Evolutionary conservation across 2,888 invertebrate species (phyloP).

Genomic region (Leptarthrus brevirostris): DNA sequence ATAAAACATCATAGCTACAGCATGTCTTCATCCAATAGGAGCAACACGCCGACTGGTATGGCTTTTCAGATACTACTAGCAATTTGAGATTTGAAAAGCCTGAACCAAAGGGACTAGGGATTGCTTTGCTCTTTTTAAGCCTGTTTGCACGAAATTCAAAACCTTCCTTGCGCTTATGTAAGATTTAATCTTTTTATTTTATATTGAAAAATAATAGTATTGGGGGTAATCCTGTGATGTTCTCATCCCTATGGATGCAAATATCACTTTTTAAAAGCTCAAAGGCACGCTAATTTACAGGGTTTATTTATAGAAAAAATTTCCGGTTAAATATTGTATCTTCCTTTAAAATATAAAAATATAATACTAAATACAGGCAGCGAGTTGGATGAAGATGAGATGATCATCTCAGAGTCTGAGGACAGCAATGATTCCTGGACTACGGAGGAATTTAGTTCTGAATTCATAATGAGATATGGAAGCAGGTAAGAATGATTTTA

Average conservation of each 20-base stretch:
- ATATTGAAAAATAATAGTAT: conserved; percentile 2
- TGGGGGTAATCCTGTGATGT: conserved; percentile 7
- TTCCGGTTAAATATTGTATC: neutral
- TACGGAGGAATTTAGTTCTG: conserved; percentile 82
- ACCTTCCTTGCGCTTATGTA: conserved; percentile 18
- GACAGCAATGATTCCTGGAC: conserved; percentile 87
- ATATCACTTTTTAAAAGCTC: neutral
- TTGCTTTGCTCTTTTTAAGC: conserved; percentile 11
- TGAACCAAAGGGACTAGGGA: conserved; percentile 35
- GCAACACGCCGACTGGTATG: conserved; percentile 75
- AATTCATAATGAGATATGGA: conserved; percentile 81
- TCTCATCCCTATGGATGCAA: conserved; percentile 2
- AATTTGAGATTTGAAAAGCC: conserved; percentile 42
- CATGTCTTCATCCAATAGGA: conserved; percentile 73
- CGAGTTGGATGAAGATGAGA: conserved; percentile 78
- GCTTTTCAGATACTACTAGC: conserved; percentile 44
- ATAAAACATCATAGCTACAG: conserved; percentile 71
- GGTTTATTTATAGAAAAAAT: neutral
- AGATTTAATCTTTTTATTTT: conserved; percentile 23
- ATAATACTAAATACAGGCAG: conserved; percentile 69
- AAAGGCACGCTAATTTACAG: neutral
- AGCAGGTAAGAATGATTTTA: conserved; percentile 74
- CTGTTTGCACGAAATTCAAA: conserved; percentile 22
- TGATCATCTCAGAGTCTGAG: conserved; percentile 77
- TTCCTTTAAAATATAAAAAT: neutral